Conservation (phyloP, 2,797 vertebrate genomes). For the Mus spretus region DNA sequence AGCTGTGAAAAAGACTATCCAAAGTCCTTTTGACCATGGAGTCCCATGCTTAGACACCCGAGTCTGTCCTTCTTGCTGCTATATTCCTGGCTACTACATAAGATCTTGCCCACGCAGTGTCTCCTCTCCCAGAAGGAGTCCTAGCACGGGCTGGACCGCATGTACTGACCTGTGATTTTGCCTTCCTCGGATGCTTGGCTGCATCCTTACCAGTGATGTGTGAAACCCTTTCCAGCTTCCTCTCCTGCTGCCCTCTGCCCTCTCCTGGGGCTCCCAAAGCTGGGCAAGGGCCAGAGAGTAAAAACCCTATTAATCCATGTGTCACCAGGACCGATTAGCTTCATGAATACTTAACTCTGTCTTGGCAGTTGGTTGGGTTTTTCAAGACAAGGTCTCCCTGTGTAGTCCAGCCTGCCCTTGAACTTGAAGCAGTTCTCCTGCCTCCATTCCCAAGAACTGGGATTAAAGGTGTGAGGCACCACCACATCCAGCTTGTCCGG, state of each 20-base stretch:
- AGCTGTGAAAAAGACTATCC: accelerated
- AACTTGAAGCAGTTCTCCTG: neutral
- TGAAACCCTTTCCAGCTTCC: too few species aligned
- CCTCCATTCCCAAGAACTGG: neutral
- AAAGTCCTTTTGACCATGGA: neutral
- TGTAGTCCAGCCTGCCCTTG: neutral
- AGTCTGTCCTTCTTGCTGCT: neutral
- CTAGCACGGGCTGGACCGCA: accelerated
- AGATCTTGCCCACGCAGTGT: neutral
- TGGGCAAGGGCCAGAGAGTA: neutral
- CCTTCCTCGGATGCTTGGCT: neutral
- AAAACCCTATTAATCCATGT: neutral
- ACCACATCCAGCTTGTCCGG: neutral
- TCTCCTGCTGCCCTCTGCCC: neutral
- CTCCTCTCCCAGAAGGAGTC: neutral
- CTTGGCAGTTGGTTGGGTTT: neutral
- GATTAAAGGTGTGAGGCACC: neutral
- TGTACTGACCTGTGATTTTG: neutral
- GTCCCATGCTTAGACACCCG: neutral
- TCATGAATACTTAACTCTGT: neutral
- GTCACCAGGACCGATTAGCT: neutral
- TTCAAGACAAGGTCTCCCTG: neutral
- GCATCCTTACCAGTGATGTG: neutral
- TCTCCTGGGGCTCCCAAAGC: neutral
- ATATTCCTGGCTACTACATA: neutral